A percentile compares a stretch with the other conserved stretches of the same genome.
Conservation (phyloP, 2,888 invertebrate species). For the Drosophila picticornis region DNA sequence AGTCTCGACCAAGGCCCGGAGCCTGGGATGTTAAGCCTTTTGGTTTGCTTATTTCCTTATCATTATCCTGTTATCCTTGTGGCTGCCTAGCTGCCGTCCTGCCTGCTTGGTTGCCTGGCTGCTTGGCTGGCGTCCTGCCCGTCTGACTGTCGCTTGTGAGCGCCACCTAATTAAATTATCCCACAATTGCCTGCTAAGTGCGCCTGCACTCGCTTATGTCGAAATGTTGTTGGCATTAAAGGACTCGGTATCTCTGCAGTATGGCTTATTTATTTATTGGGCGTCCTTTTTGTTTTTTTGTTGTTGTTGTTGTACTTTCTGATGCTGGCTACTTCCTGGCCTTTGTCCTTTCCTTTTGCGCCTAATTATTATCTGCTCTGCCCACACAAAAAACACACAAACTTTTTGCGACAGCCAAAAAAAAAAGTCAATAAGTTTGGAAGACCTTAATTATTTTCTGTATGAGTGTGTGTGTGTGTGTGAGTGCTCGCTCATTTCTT, state of each 20-base stretch:
- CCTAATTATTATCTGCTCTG: constrained; percentile 74
- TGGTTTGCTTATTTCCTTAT: constrained; percentile 73
- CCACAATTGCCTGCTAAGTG: constrained; percentile 79
- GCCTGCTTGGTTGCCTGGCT: constrained; percentile 24
- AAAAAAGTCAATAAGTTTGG: constrained; percentile 70
- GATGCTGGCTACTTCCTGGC: constrained; percentile 56
- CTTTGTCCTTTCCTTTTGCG: constrained; percentile 54
- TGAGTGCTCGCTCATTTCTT: constrained; percentile 36
- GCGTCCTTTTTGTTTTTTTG: constrained; percentile 39
- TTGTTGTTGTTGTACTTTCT: constrained; percentile 8
- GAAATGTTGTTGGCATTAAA: constrained; percentile 62
- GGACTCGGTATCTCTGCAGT: constrained; percentile 35
- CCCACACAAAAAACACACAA: constrained; percentile 27
- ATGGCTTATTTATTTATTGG: constrained; percentile 61
- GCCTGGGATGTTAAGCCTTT: constrained; percentile 51
- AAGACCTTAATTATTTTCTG: constrained; percentile 73
- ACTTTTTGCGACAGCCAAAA: constrained; percentile 32
- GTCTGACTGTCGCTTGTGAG: constrained; percentile 9
- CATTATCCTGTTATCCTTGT: constrained; percentile 76
- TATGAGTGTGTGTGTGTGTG: constrained; percentile 23
- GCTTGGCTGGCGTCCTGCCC: constrained; percentile 10
- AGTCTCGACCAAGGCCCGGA: constrained; percentile 1
- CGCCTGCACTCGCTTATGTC: constrained; percentile 63
- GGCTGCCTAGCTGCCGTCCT: constrained; percentile 20
- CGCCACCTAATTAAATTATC: constrained; percentile 75